A percentile compares a stretch with the other conserved stretches of the same genome.
These are phyloP conservation scores for Riparia riparia DNA, from an alignment of 2,113 vertebrate species.

Conservation along the genomic window DNA sequence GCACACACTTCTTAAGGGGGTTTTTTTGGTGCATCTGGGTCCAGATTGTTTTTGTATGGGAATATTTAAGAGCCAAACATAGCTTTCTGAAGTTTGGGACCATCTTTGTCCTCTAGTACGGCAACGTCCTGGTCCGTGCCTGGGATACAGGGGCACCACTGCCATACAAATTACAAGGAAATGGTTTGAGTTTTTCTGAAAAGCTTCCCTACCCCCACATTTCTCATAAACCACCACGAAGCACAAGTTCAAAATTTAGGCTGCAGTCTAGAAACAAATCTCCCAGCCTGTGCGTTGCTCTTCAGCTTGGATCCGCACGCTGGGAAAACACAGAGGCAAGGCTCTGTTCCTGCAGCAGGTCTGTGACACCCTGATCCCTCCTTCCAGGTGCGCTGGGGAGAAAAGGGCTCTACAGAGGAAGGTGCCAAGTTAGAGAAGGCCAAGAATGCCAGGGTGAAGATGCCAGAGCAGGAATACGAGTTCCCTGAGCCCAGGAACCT, in stretches of 20 bases:
- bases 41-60: background rate
- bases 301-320: background rate
- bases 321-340: background rate
- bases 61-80: background rate
- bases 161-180: background rate
- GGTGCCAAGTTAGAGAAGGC: conserved; percentile 97
- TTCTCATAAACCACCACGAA: background rate
- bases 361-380: background rate
- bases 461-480: conserved; percentile 93
- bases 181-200: background rate
- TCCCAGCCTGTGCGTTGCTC: background rate
- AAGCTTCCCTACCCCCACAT: background rate
- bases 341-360: background rate
- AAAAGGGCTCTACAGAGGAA: conserved; percentile 96
- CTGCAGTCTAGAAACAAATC: background rate
- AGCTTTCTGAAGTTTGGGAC: background rate
- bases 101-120: background rate
- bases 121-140: fast-evolving
- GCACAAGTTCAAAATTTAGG: background rate
- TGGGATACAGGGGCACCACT: background rate
- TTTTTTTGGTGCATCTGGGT: background rate
- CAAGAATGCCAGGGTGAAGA: conserved; percentile 95
- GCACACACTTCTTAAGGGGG: background rate
- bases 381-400: conserved; percentile 95
- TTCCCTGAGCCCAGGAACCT: conserved; percentile 82